These are phyloP conservation scores for Panthera uncia DNA, from an alignment of 2,113 vertebrate genomes.

Conservation along the genomic window DNA sequence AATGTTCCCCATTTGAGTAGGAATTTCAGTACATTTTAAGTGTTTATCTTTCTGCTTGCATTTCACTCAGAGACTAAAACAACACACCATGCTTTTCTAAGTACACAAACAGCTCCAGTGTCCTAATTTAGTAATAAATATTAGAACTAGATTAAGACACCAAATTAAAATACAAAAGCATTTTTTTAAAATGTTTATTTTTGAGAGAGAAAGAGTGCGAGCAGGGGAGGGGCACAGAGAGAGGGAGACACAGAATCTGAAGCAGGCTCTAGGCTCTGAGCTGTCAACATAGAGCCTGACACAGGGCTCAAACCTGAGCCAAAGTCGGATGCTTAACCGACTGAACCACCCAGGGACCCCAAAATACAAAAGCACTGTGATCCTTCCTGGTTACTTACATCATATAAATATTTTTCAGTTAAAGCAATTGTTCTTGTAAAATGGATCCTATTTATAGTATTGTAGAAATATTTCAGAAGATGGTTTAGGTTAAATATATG, in stretches of 20 bases:
- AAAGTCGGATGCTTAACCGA: too few species aligned
- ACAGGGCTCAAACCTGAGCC: too few species aligned
- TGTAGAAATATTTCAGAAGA: background rate
- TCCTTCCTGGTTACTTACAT: background rate
- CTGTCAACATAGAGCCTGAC: too few species aligned
- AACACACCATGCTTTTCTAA: background rate
- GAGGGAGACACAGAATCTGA: too few species aligned
- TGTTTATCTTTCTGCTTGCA: background rate
- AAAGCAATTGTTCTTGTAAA: background rate
- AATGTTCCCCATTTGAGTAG: conserved; percentile 59
- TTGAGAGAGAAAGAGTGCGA: too few species aligned
- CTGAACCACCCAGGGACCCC: too few species aligned
- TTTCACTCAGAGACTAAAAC: conserved; percentile 41
- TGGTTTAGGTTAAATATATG: background rate
- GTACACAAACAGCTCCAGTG: background rate
- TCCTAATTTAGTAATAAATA: conserved; percentile 43
- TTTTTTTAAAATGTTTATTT: too few species aligned
- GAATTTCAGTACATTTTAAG: conserved; percentile 53
- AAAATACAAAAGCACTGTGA: background rate
- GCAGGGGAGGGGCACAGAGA: too few species aligned
- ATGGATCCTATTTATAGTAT: background rate
- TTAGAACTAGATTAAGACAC: conserved; percentile 7
- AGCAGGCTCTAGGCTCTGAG: too few species aligned
- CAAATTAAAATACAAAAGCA: conserved; percentile 24
- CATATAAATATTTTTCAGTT: background rate